Evolutionary conservation across 2,797 vertebrate species (phyloP), one percentile per base, ranked within the genome.

Genomic region (Gallirallus australis): DNA sequence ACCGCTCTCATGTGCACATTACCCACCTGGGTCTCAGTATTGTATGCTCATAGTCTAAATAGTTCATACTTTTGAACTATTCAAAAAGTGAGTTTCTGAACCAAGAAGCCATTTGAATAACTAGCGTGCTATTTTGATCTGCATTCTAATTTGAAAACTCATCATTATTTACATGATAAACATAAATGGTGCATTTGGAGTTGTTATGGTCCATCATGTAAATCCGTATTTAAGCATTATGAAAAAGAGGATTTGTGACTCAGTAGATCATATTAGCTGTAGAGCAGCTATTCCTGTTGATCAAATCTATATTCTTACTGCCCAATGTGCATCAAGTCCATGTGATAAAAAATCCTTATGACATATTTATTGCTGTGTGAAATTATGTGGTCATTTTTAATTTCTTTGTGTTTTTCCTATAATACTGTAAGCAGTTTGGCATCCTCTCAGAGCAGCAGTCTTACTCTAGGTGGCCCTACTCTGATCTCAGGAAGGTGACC

Each of bases 231-330:
- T 96, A 96, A 90, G 94, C 75, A 87, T 93, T 94, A 90, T 73
- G 88, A 94, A 94, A 97, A 95, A 95, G 95, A 96, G 94, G 96
- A 93, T 94, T 95, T 96, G 93, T 96, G 90, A 94, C 78, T 94
- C 92, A 95, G 77, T 95, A 94, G 90, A 89, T 96, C 91, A 90
- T 90, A 95, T 92, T 96, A 95, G 69, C 82, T 79, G 53, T 87
- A 89, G 78, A 94, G 56, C 77, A 90, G 70, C 79, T 89, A 93
- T 71, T 94, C 59, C 81, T 84, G 48, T 93, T 95, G 94, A 95
- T 94, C 94, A 89, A 96, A 95, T 95, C 95, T 94, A 87, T 93
- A 93, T 93, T 82, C 91, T 96, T 89, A 72, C 86, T 95, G 68
- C 40, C 71, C 68, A 61, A 23, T 1, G 2, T 64, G 53, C 86